These are phyloP conservation scores for Clistopyga incitator DNA, from an alignment of 2,888 invertebrate genomes.

Conservation along the genomic window DNA sequence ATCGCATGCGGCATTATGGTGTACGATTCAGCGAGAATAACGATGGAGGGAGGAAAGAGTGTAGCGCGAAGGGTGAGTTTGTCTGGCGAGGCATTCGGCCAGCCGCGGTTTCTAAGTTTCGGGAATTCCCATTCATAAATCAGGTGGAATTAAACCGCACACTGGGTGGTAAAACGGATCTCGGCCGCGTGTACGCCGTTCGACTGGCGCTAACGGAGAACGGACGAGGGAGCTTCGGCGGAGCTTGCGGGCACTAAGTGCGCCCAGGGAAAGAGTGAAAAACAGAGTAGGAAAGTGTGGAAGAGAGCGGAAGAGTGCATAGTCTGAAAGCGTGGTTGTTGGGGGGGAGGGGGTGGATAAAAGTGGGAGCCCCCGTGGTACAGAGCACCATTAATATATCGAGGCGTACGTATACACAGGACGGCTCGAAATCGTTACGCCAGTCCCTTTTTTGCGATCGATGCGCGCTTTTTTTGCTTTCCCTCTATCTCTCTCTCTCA, in stretches of 20 bases:
- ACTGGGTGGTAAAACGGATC: slow-evolving; percentile 31
- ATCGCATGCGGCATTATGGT: not conserved
- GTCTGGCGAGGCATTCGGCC: slow-evolving; percentile 14
- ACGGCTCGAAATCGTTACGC: slow-evolving; percentile 60
- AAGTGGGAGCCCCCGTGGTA: slow-evolving; percentile 28
- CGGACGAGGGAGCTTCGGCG: slow-evolving; percentile 25
- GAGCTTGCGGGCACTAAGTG: slow-evolving; percentile 62
- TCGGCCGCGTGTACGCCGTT: slow-evolving; percentile 33
- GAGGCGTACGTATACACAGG: slow-evolving; percentile 34
- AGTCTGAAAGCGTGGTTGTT: slow-evolving; percentile 53
- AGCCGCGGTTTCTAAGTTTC: slow-evolving; percentile 35
- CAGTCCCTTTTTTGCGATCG: slow-evolving; percentile 61
- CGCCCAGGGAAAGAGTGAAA: slow-evolving; percentile 64
- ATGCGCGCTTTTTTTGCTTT: slow-evolving; percentile 46
- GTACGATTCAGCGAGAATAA: slow-evolving; percentile 8
- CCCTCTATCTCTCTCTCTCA: too few relatives aligned
- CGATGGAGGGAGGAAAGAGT: slow-evolving; percentile 1
- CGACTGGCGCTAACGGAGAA: slow-evolving; percentile 39
- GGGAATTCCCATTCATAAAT: slow-evolving; percentile 73
- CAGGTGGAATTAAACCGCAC: slow-evolving; percentile 75
- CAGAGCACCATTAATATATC: slow-evolving; percentile 65
- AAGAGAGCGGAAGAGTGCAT: slow-evolving; percentile 50
- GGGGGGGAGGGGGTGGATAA: slow-evolving; percentile 14
- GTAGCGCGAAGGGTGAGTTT: not conserved
- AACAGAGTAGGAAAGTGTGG: slow-evolving; percentile 46